Evolutionary conservation across 2,113 vertebrate species (phyloP).

Genomic region (Tragelaphus strepsiceros): DNA sequence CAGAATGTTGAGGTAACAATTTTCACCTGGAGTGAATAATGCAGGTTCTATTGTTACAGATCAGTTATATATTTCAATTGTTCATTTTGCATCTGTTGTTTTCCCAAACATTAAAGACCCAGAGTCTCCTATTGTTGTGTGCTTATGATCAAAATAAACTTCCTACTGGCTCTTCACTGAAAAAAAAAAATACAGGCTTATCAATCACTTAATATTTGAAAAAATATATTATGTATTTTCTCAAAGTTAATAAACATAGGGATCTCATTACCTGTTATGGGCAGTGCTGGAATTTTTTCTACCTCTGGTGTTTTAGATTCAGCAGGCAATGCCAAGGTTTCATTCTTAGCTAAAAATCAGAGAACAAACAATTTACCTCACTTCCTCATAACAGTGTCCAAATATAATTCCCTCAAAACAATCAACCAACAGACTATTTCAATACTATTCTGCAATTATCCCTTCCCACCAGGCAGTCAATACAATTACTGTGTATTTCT

Average conservation of each 20-base stretch:
- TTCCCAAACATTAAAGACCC: not conserved
- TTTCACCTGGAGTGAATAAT: not conserved
- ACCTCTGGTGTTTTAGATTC: slow-evolving; percentile 82
- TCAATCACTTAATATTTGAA: not conserved
- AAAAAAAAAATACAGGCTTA: not conserved
- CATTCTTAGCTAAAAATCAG: slow-evolving; percentile 78
- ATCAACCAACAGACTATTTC: not conserved
- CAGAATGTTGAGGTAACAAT: not conserved
- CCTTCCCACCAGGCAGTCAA: not conserved
- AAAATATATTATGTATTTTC: not conserved
- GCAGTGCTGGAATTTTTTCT: slow-evolving; percentile 77
- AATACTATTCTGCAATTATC: not conserved
- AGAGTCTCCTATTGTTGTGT: not conserved
- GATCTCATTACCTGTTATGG: slow-evolving; percentile 77
- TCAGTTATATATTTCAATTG: not conserved
- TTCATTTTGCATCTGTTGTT: not conserved
- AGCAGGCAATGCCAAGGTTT: slow-evolving; percentile 77
- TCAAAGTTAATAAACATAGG: not conserved
- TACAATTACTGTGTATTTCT: not conserved
- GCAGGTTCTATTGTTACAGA: not conserved
- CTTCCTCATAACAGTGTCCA: slow-evolving; percentile 17
- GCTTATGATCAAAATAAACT: slow-evolving; percentile 19
- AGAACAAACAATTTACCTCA: slow-evolving; percentile 49
- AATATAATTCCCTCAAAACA: slow-evolving; percentile 30
- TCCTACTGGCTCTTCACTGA: not conserved